Conservation (phyloP, 2,113 vertebrate species). For the Triplophysa rosa region DNA sequence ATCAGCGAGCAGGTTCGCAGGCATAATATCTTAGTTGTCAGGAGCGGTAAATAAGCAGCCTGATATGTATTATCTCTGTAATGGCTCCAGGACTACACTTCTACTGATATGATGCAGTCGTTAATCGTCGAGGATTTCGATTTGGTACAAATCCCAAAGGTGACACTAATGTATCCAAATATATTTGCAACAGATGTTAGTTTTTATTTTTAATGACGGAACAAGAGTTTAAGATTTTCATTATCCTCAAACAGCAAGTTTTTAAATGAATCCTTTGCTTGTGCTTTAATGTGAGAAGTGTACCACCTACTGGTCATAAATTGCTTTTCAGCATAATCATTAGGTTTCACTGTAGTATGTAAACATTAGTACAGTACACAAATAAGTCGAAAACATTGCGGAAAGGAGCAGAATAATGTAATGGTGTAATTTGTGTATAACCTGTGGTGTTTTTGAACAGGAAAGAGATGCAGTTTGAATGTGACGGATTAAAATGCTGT, state of each 20-base stretch:
- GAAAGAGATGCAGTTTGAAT: neutral
- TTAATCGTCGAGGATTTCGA: conserved; percentile 75
- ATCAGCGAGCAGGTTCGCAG: conserved; percentile 37
- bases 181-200: conserved; percentile 82
- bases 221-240: conserved; percentile 78
- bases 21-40: conserved; percentile 50
- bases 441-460: conserved; percentile 11
- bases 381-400: conserved; percentile 22
- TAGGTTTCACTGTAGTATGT: conserved; percentile 1
- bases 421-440: neutral
- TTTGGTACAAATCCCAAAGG: conserved; percentile 77
- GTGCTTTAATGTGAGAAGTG: conserved; percentile 72
- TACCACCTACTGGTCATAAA: conserved; percentile 73
- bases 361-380: neutral
- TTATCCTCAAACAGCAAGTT: conserved; percentile 59
- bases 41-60: conserved; percentile 45
- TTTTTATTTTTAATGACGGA: conserved; percentile 83
- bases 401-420: neutral
- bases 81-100: conserved; percentile 50
- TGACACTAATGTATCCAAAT: conserved; percentile 81
- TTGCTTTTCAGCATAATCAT: conserved; percentile 44
- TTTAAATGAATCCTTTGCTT: conserved; percentile 56
- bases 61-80: conserved; percentile 56
- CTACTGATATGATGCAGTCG: conserved; percentile 53
- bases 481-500: no score